These are phyloP conservation scores for Pristionchus fissidentatus DNA, from an alignment of 2,888 invertebrate genomes.

Conservation along the genomic window DNA sequence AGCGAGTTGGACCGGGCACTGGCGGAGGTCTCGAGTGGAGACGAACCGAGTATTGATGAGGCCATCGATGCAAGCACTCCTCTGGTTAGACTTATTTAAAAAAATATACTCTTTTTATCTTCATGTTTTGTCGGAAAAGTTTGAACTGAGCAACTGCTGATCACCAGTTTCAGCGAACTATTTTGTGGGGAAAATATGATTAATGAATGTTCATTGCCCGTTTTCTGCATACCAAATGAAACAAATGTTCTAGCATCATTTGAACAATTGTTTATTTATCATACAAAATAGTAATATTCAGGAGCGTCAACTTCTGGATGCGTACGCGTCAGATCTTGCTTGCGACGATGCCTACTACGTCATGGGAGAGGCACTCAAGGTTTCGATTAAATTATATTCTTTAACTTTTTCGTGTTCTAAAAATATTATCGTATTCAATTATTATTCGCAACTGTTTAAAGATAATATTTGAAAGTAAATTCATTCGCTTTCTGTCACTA, in stretches of 20 bases:
- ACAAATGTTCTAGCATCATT: no score
- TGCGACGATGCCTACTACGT: constrained; percentile 98
- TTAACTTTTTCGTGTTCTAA: no score
- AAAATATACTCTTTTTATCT: not conserved
- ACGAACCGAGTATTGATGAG: constrained; percentile 85
- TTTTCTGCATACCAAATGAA: no score
- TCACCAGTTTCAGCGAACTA: no score
- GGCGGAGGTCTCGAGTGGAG: constrained; percentile 75
- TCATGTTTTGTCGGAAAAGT: not conserved
- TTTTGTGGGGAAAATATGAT: no score
- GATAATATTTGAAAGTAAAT: no score
- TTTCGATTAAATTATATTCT: not conserved
- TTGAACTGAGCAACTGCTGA: not conserved
- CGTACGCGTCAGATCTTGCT: constrained; percentile 88
- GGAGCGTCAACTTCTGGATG: constrained; percentile 69
- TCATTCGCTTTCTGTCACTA: no score
- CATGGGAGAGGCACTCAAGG: constrained; percentile 81
- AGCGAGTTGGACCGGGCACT: constrained; percentile 88
- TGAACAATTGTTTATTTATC: not conserved
- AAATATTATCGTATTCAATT: no score
- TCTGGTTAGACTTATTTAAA: constrained; percentile 77
- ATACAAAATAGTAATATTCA: not conserved
- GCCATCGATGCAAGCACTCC: constrained; percentile 96
- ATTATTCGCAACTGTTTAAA: no score
- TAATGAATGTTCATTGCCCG: no score